Percentiles rank a stretch among this genome's conserved stretches.
These are phyloP conservation scores for Xestia c-nigrum DNA, from an alignment of 2,888 invertebrate genomes.

Conservation along the genomic window DNA sequence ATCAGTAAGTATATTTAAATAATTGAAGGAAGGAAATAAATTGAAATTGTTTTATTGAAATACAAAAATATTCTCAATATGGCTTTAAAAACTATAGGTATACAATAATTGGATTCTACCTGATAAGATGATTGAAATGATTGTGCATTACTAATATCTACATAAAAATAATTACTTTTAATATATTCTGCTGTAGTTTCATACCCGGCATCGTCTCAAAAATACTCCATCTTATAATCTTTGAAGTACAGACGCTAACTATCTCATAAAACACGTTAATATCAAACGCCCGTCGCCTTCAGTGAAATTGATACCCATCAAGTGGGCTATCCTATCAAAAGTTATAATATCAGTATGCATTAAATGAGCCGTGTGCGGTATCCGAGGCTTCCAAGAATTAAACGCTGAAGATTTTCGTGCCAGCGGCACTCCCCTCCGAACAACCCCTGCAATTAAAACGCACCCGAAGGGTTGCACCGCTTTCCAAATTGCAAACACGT, in stretches of 20 bases:
- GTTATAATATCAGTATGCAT: slow-evolving; percentile 78
- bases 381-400: slow-evolving; percentile 76
- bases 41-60: too few species aligned
- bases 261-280: slow-evolving; percentile 25
- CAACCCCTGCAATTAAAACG: slow-evolving; percentile 89
- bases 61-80: too few species aligned
- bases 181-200: background rate
- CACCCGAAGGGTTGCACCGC: slow-evolving; percentile 88
- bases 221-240: background rate
- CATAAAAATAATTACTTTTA: background rate
- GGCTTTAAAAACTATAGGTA: too few species aligned
- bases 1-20: too few species aligned
- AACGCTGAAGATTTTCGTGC: slow-evolving; percentile 78
- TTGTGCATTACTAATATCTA: background rate
- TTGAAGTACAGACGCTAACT: background rate
- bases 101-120: too few species aligned
- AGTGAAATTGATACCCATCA: slow-evolving; percentile 51
- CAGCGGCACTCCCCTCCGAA: slow-evolving; percentile 69
- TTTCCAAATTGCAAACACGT: slow-evolving; percentile 88
- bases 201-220: background rate
- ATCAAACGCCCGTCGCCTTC: slow-evolving; percentile 18
- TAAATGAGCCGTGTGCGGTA: slow-evolving; percentile 76
- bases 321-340: slow-evolving; percentile 63
- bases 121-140: too few species aligned
- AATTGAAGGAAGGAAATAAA: too few species aligned